Percentiles rank a stretch among this genome's conserved stretches.
Evolutionary conservation across 2,888 invertebrate species (phyloP).

Genomic region (Drosophila prolongata): DNA sequence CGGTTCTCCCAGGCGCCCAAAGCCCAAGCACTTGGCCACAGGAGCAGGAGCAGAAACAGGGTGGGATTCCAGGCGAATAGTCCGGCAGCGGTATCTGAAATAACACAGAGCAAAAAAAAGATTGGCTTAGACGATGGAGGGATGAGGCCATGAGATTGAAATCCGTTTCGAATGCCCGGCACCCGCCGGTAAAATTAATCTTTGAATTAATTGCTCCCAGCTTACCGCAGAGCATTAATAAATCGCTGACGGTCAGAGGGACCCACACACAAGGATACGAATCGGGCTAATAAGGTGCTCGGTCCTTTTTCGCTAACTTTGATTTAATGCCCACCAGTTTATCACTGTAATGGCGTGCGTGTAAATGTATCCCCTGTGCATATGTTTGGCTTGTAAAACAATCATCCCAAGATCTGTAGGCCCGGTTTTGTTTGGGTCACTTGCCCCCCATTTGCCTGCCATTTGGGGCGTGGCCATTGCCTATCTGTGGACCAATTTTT

Average conservation of each 20-base stretch:
- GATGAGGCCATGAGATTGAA: slow-evolving; percentile 10
- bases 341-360: slow-evolving; percentile 80
- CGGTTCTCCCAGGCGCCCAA: background rate
- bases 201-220: slow-evolving; percentile 81
- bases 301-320: slow-evolving; percentile 74
- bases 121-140: slow-evolving; percentile 1
- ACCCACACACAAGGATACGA: slow-evolving; percentile 25
- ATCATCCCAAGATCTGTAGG: slow-evolving; percentile 66
- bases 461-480: slow-evolving; percentile 38
- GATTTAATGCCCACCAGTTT: slow-evolving; percentile 81
- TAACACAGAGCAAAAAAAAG: slow-evolving; percentile 18
- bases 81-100: slow-evolving; percentile 54
- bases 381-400: slow-evolving; percentile 74
- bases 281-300: slow-evolving; percentile 59
- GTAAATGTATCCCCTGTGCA: slow-evolving; percentile 62
- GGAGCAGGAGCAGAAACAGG: slow-evolving; percentile 8
- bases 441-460: slow-evolving; percentile 12
- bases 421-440: slow-evolving; percentile 10
- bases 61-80: slow-evolving; percentile 15
- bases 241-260: slow-evolving; percentile 57
- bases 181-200: slow-evolving; percentile 82
- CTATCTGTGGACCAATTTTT: slow-evolving; percentile 68
- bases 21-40: slow-evolving; percentile 18
- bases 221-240: slow-evolving; percentile 80
- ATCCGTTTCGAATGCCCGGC: slow-evolving; percentile 40